Evolutionary conservation across 2,888 invertebrate species (phyloP), one percentile per base, ranked within the genome.

Genomic region (Acleris laterana): DNA sequence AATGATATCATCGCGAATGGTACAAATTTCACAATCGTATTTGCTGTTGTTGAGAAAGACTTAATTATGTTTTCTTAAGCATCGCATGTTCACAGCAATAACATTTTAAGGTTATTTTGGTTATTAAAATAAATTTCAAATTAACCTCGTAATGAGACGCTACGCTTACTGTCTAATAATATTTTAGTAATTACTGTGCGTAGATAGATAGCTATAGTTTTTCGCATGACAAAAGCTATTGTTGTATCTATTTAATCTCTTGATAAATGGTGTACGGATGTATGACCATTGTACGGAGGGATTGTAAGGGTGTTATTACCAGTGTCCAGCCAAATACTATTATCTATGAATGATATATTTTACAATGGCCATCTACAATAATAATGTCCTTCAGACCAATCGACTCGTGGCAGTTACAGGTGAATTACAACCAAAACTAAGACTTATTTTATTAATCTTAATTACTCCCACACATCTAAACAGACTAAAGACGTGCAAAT

Each of bases 341-440:
- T 66, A 67, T 65, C 68, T 52, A 63, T 67, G 42, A 20, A 51
- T 49, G 56, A 57, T 48, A 44, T 25, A 22, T 44, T 66, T 9
- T 44, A 62, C 50, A 56, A 65, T 46, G 49, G 57, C 11, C 17
- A 38, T 38, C 32, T 50, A 59, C 68, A 50, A 65, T 61, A 64
- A 46, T 53, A 66, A 60, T 68, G 76, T 72, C 75, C 76, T 75
- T 76, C 71, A 59, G 55, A 58, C 38, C 69, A 70, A 77, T 75
- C 77, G 75, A 77, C 72, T 74, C 70, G 68, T 69, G 62, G 69
- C 71, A 59, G 62, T 64, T 38, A 46, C 46, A 46, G 17, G 5
- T 16, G 7, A 46, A 1, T 5, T 44, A 5, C 28, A 28, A 28
- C 28, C 1, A 13, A 42, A 42, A 42, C 42, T 42, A 28, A 28